These are phyloP conservation scores for Aphaenogaster floridana DNA, from an alignment of 1,140 invertebrate genomes.

Conservation along the genomic window DNA sequence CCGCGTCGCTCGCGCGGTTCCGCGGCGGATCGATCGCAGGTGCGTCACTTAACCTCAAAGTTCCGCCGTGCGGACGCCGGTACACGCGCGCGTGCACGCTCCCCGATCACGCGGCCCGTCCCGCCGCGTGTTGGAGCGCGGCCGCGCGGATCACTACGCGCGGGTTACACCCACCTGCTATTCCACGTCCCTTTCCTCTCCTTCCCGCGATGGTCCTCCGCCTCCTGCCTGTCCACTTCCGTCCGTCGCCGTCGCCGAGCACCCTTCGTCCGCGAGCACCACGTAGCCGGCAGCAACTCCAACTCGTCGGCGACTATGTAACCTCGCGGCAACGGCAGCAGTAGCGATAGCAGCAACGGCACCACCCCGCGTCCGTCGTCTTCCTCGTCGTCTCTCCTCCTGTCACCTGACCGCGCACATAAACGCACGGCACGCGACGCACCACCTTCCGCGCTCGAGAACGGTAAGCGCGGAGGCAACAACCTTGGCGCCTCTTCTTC, in stretches of 20 bases:
- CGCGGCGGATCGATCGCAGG: constrained; percentile 70
- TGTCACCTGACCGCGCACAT: constrained; percentile 77
- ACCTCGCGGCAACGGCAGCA: background rate
- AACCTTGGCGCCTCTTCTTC: constrained; percentile 29
- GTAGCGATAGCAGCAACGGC: background rate
- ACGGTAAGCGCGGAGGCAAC: constrained; percentile 40
- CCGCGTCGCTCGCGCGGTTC: background rate
- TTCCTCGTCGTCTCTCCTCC: constrained; percentile 26
- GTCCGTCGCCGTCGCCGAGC: constrained; percentile 23
- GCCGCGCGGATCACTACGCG: background rate
- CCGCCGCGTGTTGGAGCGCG: background rate
- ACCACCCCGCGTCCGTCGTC: background rate
- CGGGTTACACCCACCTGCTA: constrained; percentile 77
- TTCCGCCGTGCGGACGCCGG: constrained; percentile 54
- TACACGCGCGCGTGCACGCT: constrained; percentile 55
- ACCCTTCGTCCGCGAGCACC: background rate
- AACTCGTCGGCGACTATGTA: background rate
- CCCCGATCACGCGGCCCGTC: background rate
- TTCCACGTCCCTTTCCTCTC: constrained; percentile 27
- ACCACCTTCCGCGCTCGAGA: constrained; percentile 45
- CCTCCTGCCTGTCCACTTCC: background rate
- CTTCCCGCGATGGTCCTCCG: background rate
- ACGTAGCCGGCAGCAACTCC: constrained; percentile 21
- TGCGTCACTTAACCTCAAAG: constrained; percentile 78
- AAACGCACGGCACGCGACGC: constrained; percentile 36